A percentile compares a stretch with the other conserved stretches of the same genome.
Evolutionary conservation across 2,888 invertebrate species (phyloP).

Genomic region (Andrena dorsata): DNA sequence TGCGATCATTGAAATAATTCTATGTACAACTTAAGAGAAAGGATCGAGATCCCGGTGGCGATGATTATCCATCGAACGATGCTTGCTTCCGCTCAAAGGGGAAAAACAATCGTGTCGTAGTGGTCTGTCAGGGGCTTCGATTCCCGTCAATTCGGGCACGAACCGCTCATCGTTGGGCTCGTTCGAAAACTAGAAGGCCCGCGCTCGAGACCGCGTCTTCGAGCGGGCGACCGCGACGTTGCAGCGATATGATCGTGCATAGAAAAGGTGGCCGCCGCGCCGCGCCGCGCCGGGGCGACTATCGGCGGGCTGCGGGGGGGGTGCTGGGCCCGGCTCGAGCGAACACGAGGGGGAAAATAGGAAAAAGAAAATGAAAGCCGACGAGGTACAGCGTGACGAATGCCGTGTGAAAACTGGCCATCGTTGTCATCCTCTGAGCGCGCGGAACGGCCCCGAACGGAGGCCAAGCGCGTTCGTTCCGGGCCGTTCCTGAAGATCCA

Average conservation of each 20-base stretch:
- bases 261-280: background rate
- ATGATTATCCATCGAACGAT: background rate
- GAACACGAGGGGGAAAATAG: background rate
- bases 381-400: conserved; percentile 45
- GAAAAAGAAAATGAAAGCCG: background rate
- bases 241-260: conserved; percentile 24
- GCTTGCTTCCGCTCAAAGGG: conserved; percentile 2
- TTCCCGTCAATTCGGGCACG: conserved; percentile 31
- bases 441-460: conserved; percentile 54
- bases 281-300: conserved; percentile 35
- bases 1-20: conserved; percentile 33
- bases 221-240: conserved; percentile 4
- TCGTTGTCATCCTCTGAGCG: conserved; percentile 48
- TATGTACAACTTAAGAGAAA: conserved; percentile 61
- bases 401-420: conserved; percentile 59
- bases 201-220: background rate
- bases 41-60: conserved; percentile 18
- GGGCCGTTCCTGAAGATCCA: conserved; percentile 56
- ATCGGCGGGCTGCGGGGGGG: conserved; percentile 29
- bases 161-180: conserved; percentile 18
- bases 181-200: conserved; percentile 6
- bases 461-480: conserved; percentile 44
- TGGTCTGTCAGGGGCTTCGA: background rate
- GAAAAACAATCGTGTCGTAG: conserved; percentile 6
- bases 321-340: conserved; percentile 3